phyloP scores from a whole-genome alignment of 2,888 invertebrate genomes.

The Odontothrips loti region DNA sequence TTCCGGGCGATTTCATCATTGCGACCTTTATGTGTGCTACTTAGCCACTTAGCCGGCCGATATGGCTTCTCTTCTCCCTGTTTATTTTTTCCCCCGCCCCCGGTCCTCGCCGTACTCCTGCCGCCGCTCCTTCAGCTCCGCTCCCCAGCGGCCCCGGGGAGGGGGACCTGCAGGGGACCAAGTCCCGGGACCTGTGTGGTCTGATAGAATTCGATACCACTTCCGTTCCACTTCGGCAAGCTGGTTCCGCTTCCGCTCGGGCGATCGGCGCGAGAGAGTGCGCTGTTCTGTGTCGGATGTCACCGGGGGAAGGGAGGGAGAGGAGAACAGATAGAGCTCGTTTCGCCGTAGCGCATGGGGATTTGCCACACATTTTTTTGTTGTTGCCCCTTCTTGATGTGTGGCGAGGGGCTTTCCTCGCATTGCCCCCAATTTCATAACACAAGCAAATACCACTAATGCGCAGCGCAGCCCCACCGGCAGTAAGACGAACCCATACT shows the following conservation, averaged over 20 bases:
- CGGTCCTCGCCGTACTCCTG: not conserved
- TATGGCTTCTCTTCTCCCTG: not conserved
- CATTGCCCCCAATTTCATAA: too few relatives aligned
- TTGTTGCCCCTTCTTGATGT: not conserved
- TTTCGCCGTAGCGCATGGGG: not conserved
- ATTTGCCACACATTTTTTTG: too few relatives aligned
- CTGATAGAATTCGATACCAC: slow-evolving; percentile 22
- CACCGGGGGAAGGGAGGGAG: not conserved
- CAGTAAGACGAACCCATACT: too few relatives aligned
- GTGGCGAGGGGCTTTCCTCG: not conserved
- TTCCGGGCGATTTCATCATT: slow-evolving; percentile 22
- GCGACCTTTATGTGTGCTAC: slow-evolving; percentile 15
- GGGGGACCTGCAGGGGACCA: not conserved
- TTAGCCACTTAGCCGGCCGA: slow-evolving; percentile 12
- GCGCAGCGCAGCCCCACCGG: too few relatives aligned
- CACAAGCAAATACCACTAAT: not conserved
- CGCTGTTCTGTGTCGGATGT: not conserved
- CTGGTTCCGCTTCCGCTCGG: not conserved
- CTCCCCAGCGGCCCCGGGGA: not conserved
- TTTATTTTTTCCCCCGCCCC: not conserved
- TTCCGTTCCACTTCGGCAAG: slow-evolving; percentile 3
- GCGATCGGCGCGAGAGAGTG: not conserved
- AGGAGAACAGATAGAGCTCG: not conserved
- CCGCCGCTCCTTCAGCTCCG: not conserved
- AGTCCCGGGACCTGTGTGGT: not conserved